A percentile compares a stretch with the other conserved stretches of the same genome.
These are phyloP conservation scores for Cephus rjabovi DNA, from an alignment of 2,888 invertebrate genomes.

Conservation along the genomic window DNA sequence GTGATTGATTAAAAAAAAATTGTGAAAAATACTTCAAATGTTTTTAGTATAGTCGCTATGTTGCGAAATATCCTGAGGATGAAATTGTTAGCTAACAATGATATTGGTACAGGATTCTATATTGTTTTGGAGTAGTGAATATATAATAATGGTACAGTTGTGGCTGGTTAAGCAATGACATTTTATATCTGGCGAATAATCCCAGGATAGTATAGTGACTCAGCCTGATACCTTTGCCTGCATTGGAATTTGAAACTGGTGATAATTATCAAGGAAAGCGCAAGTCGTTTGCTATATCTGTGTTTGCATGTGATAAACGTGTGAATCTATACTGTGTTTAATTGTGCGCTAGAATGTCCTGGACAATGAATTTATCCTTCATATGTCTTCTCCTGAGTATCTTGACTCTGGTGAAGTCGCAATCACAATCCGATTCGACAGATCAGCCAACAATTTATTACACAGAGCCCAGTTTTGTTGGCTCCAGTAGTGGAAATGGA, in stretches of 20 bases:
- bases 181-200: not conserved
- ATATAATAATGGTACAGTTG: not conserved
- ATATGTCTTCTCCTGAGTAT: conserved; percentile 15
- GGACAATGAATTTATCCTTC: not conserved
- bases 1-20: not conserved
- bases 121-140: not conserved
- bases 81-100: not conserved
- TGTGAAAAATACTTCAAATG: not conserved
- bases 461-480: conserved; percentile 53
- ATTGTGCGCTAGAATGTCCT: not conserved
- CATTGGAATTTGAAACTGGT: not conserved
- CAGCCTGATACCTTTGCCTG: not conserved
- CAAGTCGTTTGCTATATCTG: not conserved
- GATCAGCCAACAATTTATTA: conserved; percentile 58
- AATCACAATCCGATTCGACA: conserved; percentile 37
- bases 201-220: not conserved
- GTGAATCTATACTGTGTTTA: not conserved
- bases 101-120: not conserved
- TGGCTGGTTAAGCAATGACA: not conserved
- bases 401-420: conserved; percentile 18
- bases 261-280: not conserved
- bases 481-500: conserved; percentile 30
- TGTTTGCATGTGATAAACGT: not conserved
- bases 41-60: not conserved
- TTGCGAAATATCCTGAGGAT: not conserved